A percentile compares a stretch with the other conserved stretches of the same genome.
Evolutionary conservation across 2,888 invertebrate genomes (phyloP).

Genomic region (Drosophila acutilabella): DNA sequence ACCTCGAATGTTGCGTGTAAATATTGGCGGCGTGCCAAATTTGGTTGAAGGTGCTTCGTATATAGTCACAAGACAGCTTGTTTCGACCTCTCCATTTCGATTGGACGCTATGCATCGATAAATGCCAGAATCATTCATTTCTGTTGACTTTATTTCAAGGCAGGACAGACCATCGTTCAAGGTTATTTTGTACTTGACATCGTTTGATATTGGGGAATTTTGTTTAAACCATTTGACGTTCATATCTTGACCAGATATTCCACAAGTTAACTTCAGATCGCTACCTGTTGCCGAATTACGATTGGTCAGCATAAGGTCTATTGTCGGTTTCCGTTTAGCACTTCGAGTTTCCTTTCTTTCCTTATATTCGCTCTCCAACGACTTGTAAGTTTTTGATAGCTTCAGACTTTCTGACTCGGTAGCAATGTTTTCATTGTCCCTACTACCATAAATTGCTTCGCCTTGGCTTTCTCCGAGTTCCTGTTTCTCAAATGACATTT

Average conservation of each 20-base stretch:
- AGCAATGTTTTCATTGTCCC: slow-evolving; percentile 17
- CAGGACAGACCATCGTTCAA: slow-evolving; percentile 89
- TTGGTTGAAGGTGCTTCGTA: slow-evolving; percentile 83
- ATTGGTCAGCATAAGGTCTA: slow-evolving; percentile 89
- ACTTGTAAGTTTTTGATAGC: slow-evolving; percentile 37
- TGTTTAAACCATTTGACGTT: slow-evolving; percentile 91
- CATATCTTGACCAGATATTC: slow-evolving; percentile 90
- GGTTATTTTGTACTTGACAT: slow-evolving; percentile 75
- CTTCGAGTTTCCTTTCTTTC: slow-evolving; percentile 73
- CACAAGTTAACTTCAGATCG: slow-evolving; percentile 91
- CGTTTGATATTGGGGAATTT: slow-evolving; percentile 86
- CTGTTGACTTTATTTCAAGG: slow-evolving; percentile 90
- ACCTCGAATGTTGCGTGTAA: slow-evolving; percentile 85
- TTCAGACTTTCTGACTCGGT: neutral
- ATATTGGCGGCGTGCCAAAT: slow-evolving; percentile 84
- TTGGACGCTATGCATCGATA: slow-evolving; percentile 93
- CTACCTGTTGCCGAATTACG: slow-evolving; percentile 91
- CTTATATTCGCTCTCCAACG: slow-evolving; percentile 73
- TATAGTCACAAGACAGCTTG: slow-evolving; percentile 84
- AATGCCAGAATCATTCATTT: slow-evolving; percentile 90
- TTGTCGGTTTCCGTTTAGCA: slow-evolving; percentile 79
- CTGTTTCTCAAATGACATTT: neutral
- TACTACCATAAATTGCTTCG: slow-evolving; percentile 13
- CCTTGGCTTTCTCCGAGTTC: neutral
- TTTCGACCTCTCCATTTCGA: slow-evolving; percentile 85